These are phyloP conservation scores for Adoxophyes honmai DNA, from an alignment of 1,140 invertebrate genomes.

Conservation along the genomic window DNA sequence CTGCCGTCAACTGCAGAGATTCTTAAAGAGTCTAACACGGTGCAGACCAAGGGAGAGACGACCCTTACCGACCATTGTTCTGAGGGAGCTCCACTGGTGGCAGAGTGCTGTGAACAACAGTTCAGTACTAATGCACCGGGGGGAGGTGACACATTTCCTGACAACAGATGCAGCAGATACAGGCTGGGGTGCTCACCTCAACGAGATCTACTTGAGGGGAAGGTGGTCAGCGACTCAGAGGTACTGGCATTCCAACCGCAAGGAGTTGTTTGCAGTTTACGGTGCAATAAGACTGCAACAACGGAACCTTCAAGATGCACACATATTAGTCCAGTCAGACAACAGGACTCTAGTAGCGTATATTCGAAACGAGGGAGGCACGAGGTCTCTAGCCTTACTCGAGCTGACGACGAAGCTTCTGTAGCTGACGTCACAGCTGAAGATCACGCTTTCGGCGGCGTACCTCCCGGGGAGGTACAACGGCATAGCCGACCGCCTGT, in stretches of 20 bases:
- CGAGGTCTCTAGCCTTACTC: slow-evolving; percentile 33
- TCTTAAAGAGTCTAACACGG: slow-evolving; percentile 14
- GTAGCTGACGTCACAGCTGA: slow-evolving; percentile 22
- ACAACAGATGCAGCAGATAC: too few species aligned
- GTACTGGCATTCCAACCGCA: slow-evolving; percentile 33
- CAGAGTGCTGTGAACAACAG: slow-evolving; percentile 14
- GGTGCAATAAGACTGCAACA: too few species aligned
- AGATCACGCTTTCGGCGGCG: slow-evolving; percentile 26
- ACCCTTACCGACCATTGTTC: not conserved
- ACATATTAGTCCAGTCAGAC: slow-evolving; percentile 38
- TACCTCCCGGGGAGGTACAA: too few species aligned
- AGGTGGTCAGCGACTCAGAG: slow-evolving; percentile 24
- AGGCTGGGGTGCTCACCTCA: too few species aligned
- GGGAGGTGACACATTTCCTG: slow-evolving; percentile 29
- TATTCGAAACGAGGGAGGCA: slow-evolving; percentile 38
- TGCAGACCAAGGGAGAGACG: not conserved
- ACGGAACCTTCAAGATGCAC: slow-evolving; percentile 11
- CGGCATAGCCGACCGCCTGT: too few species aligned
- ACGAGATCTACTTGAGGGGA: slow-evolving; percentile 27
- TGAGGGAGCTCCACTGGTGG: slow-evolving; percentile 28
- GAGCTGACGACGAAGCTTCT: slow-evolving; percentile 29
- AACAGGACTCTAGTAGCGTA: slow-evolving; percentile 34
- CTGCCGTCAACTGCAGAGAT: slow-evolving; percentile 18
- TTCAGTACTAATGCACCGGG: not conserved
- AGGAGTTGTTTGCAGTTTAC: slow-evolving; percentile 33